A percentile compares a stretch with the other conserved stretches of the same genome.
Conservation (phyloP, 2,797 vertebrate species). For the Sebastes vulpes region DNA sequence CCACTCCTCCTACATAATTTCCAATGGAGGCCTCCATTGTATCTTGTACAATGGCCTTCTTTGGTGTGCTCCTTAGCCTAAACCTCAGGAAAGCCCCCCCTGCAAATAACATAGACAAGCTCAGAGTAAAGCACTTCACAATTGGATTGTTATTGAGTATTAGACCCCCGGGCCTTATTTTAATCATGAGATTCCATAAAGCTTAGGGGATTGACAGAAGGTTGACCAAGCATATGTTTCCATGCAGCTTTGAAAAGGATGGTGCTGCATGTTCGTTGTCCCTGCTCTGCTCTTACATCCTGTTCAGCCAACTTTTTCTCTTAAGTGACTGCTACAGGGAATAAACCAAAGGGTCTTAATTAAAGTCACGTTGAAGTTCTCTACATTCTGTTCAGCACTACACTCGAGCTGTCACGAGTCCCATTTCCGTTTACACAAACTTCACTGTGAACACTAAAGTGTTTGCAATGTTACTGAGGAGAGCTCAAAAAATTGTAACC, state of each 20-base stretch:
- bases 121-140: conserved; percentile 45
- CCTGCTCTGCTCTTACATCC: conserved; percentile 35
- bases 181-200: conserved; percentile 31
- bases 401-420: background rate
- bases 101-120: conserved; percentile 50
- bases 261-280: conserved; percentile 8
- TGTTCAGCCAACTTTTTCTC: conserved; percentile 31
- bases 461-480: conserved; percentile 31
- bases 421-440: conserved; percentile 31
- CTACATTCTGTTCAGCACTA: conserved; percentile 16
- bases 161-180: conserved; percentile 37
- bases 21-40: conserved; percentile 76
- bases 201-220: conserved; percentile 21
- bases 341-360: conserved; percentile 43
- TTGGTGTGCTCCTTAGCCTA: conserved; percentile 55
- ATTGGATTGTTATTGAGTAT: conserved; percentile 56
- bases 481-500: background rate
- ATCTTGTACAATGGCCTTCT: conserved; percentile 73
- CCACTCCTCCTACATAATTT: conserved; percentile 65
- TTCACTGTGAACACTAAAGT: conserved; percentile 30
- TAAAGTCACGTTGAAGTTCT: conserved; percentile 57
- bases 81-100: conserved; percentile 70
- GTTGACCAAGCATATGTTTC: conserved; percentile 20
- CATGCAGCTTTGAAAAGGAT: conserved; percentile 34
- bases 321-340: conserved; percentile 53